Evolutionary conservation across 2,888 invertebrate genomes (phyloP).

Genomic region (Cephus spinipes): DNA sequence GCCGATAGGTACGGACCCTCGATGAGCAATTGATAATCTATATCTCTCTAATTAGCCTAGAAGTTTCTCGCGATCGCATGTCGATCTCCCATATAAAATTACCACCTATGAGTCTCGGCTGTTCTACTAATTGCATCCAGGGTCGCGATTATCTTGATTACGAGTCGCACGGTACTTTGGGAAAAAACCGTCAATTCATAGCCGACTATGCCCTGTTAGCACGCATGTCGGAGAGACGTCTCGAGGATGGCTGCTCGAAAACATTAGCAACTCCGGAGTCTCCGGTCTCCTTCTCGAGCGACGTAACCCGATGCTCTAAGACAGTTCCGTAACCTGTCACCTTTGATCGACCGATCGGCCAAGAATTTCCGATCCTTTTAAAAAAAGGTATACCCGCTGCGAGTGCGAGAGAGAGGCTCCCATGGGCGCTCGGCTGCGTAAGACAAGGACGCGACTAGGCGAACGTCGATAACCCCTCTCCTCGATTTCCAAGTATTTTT

Average conservation of each 20-base stretch:
- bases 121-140: neutral
- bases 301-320: neutral
- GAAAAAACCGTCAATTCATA: neutral
- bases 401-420: neutral
- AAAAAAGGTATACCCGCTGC: neutral
- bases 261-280: neutral
- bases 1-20: neutral
- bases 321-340: neutral
- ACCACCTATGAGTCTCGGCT: neutral
- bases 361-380: neutral
- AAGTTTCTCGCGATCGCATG: neutral
- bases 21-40: neutral
- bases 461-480: neutral
- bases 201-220: neutral
- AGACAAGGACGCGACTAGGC: neutral
- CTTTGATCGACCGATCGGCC: neutral
- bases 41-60: neutral
- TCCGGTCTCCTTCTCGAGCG: neutral
- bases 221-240: neutral
- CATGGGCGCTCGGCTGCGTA: neutral
- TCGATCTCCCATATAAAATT: neutral
- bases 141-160: neutral
- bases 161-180: neutral
- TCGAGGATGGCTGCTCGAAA: neutral
- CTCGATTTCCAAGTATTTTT: neutral